Base-by-base conservation (phyloP, 1,140 invertebrate species). In the Maniola jurtina region DNA sequence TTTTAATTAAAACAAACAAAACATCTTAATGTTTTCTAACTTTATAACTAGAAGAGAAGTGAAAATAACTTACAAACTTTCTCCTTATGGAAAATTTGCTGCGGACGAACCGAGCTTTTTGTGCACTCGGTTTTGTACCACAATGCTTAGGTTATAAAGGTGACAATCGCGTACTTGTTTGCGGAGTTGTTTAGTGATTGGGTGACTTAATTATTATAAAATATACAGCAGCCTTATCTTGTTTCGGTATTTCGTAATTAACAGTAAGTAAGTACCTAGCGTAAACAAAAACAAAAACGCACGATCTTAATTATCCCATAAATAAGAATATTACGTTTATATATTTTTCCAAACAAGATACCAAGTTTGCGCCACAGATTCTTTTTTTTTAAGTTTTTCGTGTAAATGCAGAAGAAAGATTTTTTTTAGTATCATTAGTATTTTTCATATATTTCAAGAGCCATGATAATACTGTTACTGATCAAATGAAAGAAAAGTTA, bases 1-100 rank as follows among this genome's bases (percentile, higher is more conserved):
- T 74, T 71, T 74, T 68, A 68, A 74, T 74, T 71, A 71, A 71
- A 57, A 66, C 56, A 47, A 68, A 68, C 69, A 68, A 61, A 67
- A 66, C 62, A 64, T 61, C 65, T 56, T 67, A 70, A 73, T 67
- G 68, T 73, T 50, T 50, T 34, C 61, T 59, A 73, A 73, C 56
- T 70, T 70, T 47, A 57, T 34, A 70, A 59, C 61, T 56, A 55
- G 55, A 54, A 15, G 33, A 33, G 45, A 64, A 68, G 64, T 45
- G 48, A 66, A 68, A 68, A 63, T 61, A 66, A 68, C 62, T 65
- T 61, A 55, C 33, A 38, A 68, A 68, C 59, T 70, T 69, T 63
- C 61, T 65, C 34, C 58, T 66, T 65, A 60, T 57, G 64, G 58
- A 35, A 66, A 61, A 61, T n/a, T 57, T 57, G 55, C 10, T 57